Conservation (phyloP, 1,140 invertebrate species). For the Scaptomyza hsui region DNA sequence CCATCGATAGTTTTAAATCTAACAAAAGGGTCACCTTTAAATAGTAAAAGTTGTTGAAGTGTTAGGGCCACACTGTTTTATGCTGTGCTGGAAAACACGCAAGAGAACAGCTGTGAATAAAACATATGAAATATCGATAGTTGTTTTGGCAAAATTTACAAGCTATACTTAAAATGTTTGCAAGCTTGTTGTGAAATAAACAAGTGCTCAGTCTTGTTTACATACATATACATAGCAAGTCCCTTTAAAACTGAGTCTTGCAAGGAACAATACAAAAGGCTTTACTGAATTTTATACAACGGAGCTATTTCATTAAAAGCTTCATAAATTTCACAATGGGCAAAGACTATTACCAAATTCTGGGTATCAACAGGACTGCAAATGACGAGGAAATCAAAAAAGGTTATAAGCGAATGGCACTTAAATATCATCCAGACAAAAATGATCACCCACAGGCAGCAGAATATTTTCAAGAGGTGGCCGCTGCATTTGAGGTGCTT, state of each 20-base stretch:
- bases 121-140: constrained; percentile 6
- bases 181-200: constrained; percentile 9
- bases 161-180: background rate
- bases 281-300: background rate
- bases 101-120: background rate
- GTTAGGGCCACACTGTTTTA: background rate
- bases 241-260: too few species aligned
- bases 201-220: background rate
- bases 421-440: constrained; percentile 65
- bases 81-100: background rate
- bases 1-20: background rate
- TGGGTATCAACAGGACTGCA: constrained; percentile 52
- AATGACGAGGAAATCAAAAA: constrained; percentile 49
- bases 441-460: constrained; percentile 65
- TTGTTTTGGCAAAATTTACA: background rate
- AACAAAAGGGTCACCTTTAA: too few species aligned
- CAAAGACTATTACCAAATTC: constrained; percentile 57
- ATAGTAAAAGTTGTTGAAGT: background rate
- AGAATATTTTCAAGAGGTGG: constrained; percentile 56
- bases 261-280: background rate
- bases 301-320: background rate
- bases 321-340: constrained; percentile 45
- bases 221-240: too few species aligned
- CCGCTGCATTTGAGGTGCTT: constrained; percentile 57
- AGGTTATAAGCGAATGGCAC: constrained; percentile 62